A percentile compares a stretch with the other conserved stretches of the same genome.
Evolutionary conservation across 2,797 vertebrate species (phyloP).

Genomic region (Gymnopithys bicolor): DNA sequence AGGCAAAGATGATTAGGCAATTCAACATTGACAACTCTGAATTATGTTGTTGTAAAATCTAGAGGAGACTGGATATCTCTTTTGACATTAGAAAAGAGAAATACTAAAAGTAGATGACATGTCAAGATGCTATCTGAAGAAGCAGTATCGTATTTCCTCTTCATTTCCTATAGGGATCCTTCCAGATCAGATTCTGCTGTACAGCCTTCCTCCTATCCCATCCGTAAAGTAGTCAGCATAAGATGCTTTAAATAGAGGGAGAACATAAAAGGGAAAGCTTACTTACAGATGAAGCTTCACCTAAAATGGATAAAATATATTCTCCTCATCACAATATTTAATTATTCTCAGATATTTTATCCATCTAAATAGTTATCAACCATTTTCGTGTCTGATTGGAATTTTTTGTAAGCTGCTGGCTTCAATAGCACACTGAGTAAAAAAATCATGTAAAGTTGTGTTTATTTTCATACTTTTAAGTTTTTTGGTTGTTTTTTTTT

Average conservation of each 20-base stretch:
- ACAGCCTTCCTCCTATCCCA: neutral
- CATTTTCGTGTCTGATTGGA: neutral
- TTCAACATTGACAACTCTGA: neutral
- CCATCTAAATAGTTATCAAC: neutral
- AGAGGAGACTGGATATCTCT: neutral
- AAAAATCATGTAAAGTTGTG: neutral
- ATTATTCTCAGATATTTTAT: neutral
- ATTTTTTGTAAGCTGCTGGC: neutral
- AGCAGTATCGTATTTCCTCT: neutral
- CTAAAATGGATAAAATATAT: neutral
- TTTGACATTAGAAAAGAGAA: neutral
- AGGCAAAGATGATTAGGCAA: slow-evolving; percentile 11
- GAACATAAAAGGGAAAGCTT: neutral
- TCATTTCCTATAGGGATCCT: neutral
- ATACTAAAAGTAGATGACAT: neutral
- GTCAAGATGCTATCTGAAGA: neutral
- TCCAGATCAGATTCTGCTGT: neutral
- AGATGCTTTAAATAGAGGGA: neutral
- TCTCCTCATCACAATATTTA: neutral
- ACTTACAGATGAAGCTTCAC: neutral
- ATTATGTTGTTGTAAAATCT: neutral
- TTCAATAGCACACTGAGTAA: neutral
- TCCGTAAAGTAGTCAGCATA: neutral
- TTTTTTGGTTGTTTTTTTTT: neutral
- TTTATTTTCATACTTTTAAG: neutral